phyloP scores from a whole-genome alignment of 2,113 vertebrate species.

The Aepyceros melampus region DNA sequence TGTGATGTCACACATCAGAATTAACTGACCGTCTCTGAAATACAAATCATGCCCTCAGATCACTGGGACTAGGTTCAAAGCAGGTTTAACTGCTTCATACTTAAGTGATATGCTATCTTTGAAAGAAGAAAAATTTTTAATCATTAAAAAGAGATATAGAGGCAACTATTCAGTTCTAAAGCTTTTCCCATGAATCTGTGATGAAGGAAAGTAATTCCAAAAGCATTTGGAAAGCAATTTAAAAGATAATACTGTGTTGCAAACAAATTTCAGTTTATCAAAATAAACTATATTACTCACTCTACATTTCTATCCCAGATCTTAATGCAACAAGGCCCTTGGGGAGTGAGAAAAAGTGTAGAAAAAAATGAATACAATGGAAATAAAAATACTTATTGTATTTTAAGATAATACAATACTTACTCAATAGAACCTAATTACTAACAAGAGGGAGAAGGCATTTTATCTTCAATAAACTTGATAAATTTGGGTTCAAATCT shows the following conservation, averaged over 20 bases:
- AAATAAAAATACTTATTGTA: not conserved
- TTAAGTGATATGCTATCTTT: not conserved
- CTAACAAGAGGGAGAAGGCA: not conserved
- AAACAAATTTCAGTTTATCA: slow-evolving; percentile 23
- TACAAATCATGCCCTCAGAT: not conserved
- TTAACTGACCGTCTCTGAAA: not conserved
- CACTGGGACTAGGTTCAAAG: not conserved
- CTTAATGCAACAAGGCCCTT: not conserved
- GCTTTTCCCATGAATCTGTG: not conserved
- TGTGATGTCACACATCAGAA: slow-evolving; percentile 16
- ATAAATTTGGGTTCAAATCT: not conserved
- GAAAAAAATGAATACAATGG: not conserved
- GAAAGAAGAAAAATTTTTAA: not conserved
- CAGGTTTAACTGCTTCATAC: not conserved
- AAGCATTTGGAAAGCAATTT: not conserved
- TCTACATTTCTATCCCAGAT: not conserved
- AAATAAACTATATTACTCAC: not conserved
- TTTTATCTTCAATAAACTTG: not conserved
- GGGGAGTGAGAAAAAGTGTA: not conserved
- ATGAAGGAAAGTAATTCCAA: not conserved
- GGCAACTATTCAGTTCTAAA: not conserved
- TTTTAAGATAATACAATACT: not conserved
- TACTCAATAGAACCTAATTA: not conserved
- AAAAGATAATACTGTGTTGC: not conserved
- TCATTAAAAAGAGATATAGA: not conserved